These are phyloP conservation scores for Mythimna pallens DNA, from an alignment of 2,888 invertebrate species.

Conservation along the genomic window DNA sequence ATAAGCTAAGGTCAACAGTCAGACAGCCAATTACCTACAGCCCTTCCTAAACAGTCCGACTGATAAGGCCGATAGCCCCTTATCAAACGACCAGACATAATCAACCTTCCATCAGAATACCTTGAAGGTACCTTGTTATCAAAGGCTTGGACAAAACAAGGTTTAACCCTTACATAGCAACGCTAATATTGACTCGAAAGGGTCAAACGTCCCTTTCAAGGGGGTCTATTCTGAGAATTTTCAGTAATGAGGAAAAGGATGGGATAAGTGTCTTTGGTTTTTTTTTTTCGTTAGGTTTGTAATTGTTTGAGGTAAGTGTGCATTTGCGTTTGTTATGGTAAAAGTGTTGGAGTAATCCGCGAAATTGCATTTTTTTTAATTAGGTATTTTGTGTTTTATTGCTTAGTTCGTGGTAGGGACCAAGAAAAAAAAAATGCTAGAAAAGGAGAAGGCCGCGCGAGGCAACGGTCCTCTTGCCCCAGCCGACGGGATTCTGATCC, in stretches of 20 bases:
- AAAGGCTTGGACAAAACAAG: slow-evolving; percentile 63
- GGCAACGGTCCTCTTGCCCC: too few species aligned
- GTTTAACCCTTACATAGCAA: slow-evolving; percentile 56
- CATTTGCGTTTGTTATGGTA: not conserved
- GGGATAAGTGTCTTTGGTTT: slow-evolving; percentile 21
- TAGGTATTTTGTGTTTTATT: too few species aligned
- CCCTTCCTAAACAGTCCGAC: slow-evolving; percentile 24
- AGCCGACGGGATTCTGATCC: too few species aligned
- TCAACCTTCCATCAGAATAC: slow-evolving; percentile 39
- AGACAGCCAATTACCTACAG: slow-evolving; percentile 34
- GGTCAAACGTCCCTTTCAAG: slow-evolving; percentile 45
- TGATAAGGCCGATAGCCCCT: slow-evolving; percentile 13
- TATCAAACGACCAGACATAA: slow-evolving; percentile 31
- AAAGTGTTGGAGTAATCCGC: too few species aligned
- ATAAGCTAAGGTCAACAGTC: not conserved
- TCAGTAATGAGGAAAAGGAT: slow-evolving; percentile 30
- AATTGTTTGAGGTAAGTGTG: slow-evolving; percentile 21
- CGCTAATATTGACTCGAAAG: slow-evolving; percentile 70
- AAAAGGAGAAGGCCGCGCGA: too few species aligned
- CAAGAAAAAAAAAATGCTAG: too few species aligned
- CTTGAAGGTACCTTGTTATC: slow-evolving; percentile 53
- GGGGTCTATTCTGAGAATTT: slow-evolving; percentile 41
- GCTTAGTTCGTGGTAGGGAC: too few species aligned
- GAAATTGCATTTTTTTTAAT: too few species aligned
- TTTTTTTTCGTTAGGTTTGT: slow-evolving; percentile 22